phyloP scores from a whole-genome alignment of 2,888 invertebrate species.

The Gortyna flavago region DNA sequence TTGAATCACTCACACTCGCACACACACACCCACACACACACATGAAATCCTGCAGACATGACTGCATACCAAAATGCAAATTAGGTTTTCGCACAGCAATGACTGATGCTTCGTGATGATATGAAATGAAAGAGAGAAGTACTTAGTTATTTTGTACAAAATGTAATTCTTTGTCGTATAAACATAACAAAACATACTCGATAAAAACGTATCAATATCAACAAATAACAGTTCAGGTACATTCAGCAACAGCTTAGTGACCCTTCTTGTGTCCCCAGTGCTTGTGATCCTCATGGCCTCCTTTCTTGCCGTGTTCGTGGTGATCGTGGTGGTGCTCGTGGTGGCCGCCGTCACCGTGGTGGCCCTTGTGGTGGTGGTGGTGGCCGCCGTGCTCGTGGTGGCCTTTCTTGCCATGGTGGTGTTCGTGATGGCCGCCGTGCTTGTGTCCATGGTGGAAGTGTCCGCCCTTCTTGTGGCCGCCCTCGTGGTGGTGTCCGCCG shows the following conservation, averaged over 20 bases:
- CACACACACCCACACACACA: no score
- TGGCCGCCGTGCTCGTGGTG: conserved; percentile 94
- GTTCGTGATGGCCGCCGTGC: conserved; percentile 93
- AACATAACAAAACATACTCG: conserved; percentile 75
- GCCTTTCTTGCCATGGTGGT: conserved; percentile 94
- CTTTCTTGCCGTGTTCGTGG: conserved; percentile 94
- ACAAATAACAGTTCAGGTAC: conserved; percentile 76
- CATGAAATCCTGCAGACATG: background rate
- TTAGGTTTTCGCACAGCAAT: background rate
- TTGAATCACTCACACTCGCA: background rate
- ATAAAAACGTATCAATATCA: conserved; percentile 69
- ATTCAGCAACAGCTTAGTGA: conserved; percentile 74
- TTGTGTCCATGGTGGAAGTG: conserved; percentile 94
- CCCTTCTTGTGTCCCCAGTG: conserved; percentile 92
- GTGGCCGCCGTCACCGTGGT: conserved; percentile 93
- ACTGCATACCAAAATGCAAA: background rate
- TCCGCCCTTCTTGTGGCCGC: conserved; percentile 94
- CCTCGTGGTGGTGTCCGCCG: conserved; percentile 93
- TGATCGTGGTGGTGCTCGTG: conserved; percentile 93
- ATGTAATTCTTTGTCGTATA: conserved; percentile 70
- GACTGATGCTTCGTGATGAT: background rate
- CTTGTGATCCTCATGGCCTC: conserved; percentile 94
- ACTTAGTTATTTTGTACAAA: conserved; percentile 60
- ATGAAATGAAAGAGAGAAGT: conserved; percentile 9
- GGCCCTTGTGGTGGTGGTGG: conserved; percentile 93